phyloP scores from a whole-genome alignment of 2,113 vertebrate species.

The Phoxinus phoxinus region DNA sequence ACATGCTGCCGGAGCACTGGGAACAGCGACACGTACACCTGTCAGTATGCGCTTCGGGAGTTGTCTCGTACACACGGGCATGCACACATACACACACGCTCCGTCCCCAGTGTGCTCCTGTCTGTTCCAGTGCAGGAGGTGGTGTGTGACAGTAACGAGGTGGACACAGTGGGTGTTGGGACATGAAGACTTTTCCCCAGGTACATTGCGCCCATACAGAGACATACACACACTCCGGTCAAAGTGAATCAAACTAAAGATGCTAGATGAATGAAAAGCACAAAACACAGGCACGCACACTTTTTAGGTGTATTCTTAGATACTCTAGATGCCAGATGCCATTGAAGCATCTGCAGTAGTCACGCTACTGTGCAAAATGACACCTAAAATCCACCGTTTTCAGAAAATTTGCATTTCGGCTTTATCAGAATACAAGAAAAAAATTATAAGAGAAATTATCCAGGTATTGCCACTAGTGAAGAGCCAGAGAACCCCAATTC shows the following conservation, averaged over 20 bases:
- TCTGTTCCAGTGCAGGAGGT: slow-evolving; percentile 56
- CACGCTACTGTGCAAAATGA: background rate
- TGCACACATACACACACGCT: slow-evolving; percentile 31
- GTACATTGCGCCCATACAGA: background rate
- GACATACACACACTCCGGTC: background rate
- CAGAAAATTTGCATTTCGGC: background rate
- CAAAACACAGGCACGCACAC: background rate
- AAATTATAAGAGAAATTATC: background rate
- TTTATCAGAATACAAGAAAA: background rate
- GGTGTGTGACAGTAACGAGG: slow-evolving; percentile 55
- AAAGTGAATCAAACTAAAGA: slow-evolving; percentile 30
- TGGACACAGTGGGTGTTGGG: slow-evolving; percentile 36
- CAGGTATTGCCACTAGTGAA: background rate
- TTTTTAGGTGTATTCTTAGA: background rate
- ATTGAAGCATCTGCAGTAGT: background rate
- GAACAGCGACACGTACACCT: slow-evolving; percentile 76
- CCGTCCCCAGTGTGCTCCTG: slow-evolving; percentile 46
- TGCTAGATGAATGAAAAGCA: background rate
- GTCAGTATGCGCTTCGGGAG: slow-evolving; percentile 73
- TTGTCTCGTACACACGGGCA: slow-evolving; percentile 33
- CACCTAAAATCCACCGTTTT: background rate
- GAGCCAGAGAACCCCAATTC: background rate
- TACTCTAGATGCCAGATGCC: background rate
- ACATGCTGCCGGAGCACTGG: slow-evolving; percentile 69
- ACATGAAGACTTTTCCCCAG: slow-evolving; percentile 38